These are phyloP conservation scores for Pandion haliaetus DNA, from an alignment of 2,113 vertebrate species.

Conservation along the genomic window DNA sequence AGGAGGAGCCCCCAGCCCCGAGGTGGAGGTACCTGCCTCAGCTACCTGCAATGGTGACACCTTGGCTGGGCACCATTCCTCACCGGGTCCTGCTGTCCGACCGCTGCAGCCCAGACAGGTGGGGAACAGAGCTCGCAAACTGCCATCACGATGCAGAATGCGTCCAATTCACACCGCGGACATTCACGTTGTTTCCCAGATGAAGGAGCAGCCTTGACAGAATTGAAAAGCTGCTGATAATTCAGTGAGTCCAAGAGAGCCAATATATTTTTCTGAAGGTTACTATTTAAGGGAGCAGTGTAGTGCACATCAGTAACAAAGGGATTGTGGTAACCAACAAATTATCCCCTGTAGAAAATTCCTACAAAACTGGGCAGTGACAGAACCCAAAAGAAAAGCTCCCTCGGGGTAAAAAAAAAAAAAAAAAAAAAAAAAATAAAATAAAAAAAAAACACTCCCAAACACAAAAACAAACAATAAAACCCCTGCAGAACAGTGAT, in stretches of 20 bases:
- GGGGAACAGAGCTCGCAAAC: neutral
- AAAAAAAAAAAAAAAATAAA: neutral
- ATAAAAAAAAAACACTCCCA: neutral
- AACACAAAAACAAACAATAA: neutral
- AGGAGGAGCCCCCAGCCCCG: neutral
- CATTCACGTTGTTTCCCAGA: accelerated
- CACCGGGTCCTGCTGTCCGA: neutral
- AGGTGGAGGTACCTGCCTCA: neutral
- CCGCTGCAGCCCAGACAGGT: neutral
- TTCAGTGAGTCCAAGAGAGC: neutral
- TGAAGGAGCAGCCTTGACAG: neutral
- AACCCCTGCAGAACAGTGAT: neutral
- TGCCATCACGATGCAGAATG: accelerated
- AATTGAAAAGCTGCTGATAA: neutral
- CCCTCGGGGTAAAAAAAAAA: neutral
- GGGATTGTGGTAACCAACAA: neutral
- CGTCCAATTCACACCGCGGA: neutral
- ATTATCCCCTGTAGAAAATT: neutral
- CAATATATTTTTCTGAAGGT: neutral
- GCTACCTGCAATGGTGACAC: neutral
- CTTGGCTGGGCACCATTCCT: neutral
- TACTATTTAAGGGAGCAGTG: neutral
- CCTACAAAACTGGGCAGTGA: neutral
- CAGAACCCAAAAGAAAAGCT: neutral
- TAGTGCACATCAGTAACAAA: neutral